A percentile compares a stretch with the other conserved stretches of the same genome.
Conservation (phyloP, 2,797 vertebrate genomes). For the Lepidocolaptes lacrymiger region DNA sequence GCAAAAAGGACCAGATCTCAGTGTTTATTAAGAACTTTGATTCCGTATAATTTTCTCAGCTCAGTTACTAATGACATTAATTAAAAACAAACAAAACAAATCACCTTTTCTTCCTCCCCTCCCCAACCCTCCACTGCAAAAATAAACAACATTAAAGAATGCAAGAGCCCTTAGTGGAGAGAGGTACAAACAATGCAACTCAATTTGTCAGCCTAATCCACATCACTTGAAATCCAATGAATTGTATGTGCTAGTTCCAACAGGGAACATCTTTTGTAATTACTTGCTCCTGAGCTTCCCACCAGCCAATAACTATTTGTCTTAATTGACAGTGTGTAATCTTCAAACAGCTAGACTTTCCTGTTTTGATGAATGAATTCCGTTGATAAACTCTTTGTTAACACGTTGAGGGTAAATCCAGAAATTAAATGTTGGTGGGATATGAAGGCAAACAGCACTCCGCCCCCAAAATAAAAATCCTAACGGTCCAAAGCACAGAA, state of each 20-base stretch:
- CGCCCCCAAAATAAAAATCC: neutral
- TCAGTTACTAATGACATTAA: neutral
- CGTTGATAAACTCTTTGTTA: neutral
- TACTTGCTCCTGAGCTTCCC: neutral
- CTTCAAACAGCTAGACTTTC: neutral
- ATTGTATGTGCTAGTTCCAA: neutral
- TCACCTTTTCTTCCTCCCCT: too few species aligned
- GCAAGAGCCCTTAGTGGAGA: neutral
- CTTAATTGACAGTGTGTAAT: neutral
- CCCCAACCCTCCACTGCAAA: neutral
- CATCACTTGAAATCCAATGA: neutral
- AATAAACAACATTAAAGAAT: neutral
- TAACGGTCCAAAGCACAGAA: neutral
- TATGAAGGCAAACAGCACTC: neutral
- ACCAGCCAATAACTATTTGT: slow-evolving; percentile 3
- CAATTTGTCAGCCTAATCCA: neutral
- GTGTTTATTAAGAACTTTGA: neutral
- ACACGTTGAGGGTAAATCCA: neutral
- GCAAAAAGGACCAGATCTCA: neutral
- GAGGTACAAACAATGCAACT: neutral
- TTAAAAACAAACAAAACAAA: neutral
- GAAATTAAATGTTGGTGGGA: neutral
- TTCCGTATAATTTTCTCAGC: neutral
- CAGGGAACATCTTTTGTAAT: slow-evolving; percentile 5
- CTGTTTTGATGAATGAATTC: neutral